phyloP scores from a whole-genome alignment of 2,797 vertebrate species.

The Leuciscus waleckii region DNA sequence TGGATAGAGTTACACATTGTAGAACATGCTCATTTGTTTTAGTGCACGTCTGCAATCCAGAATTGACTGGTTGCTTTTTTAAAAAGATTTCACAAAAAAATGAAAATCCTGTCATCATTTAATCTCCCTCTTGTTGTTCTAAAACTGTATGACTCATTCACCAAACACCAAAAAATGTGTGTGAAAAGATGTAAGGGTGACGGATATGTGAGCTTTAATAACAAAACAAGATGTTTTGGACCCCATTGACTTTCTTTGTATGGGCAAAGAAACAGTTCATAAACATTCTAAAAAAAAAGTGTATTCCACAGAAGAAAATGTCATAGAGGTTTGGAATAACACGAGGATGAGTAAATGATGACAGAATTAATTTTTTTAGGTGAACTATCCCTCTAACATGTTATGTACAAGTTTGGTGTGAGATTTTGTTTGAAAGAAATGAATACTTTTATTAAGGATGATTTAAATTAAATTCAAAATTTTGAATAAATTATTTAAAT shows the following conservation, averaged over 20 bases:
- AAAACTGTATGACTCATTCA: background rate
- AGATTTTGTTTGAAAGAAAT: background rate
- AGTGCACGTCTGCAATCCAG: background rate
- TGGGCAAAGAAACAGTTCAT: background rate
- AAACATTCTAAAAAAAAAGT: background rate
- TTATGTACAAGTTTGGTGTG: background rate
- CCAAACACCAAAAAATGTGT: background rate
- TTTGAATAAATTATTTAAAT: too few species aligned
- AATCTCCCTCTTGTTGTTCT: background rate
- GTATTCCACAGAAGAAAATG: too few species aligned
- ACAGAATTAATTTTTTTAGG: background rate
- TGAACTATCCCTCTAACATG: too few species aligned
- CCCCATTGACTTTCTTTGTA: background rate
- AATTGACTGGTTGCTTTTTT: conserved; percentile 1
- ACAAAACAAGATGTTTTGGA: background rate
- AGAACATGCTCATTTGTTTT: conserved; percentile 15
- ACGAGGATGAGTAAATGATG: too few species aligned
- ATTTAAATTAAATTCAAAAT: too few species aligned
- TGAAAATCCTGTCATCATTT: background rate
- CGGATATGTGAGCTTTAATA: background rate
- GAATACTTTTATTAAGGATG: background rate
- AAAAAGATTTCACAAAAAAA: background rate
- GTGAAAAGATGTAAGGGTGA: too few species aligned
- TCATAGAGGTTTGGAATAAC: too few species aligned
- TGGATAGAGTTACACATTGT: conserved; percentile 17